Conservation (phyloP, 2,113 vertebrate genomes). For the Nipponia nippon region DNA sequence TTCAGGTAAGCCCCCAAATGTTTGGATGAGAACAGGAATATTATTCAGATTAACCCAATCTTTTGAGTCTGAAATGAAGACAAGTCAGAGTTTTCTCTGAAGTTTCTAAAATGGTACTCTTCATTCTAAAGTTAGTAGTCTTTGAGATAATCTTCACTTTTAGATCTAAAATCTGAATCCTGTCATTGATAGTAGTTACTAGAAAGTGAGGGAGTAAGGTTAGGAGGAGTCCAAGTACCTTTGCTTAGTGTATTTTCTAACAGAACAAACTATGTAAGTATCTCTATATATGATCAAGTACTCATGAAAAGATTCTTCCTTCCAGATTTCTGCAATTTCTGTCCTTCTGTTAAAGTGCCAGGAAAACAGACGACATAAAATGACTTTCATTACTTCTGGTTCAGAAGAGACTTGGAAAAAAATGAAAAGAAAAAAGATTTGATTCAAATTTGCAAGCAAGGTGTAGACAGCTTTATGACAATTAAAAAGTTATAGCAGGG, state of each 20-base stretch:
- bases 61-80: not conserved
- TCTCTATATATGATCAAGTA: not conserved
- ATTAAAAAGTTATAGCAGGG: not conserved
- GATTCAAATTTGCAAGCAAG: not conserved
- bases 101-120: not conserved
- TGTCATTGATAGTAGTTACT: not conserved
- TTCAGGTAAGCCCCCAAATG: not conserved
- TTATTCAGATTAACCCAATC: not conserved
- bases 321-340: constrained; percentile 10
- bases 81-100: not conserved
- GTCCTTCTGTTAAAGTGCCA: constrained; percentile 17
- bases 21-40: not conserved
- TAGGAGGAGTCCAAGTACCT: not conserved
- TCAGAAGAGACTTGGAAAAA: constrained; percentile 12
- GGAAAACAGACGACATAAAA: constrained; percentile 33
- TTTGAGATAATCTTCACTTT: not conserved
- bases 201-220: not conserved
- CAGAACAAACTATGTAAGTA: not conserved
- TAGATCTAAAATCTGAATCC: not conserved
- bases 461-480: not conserved
- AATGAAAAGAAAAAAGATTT: not conserved
- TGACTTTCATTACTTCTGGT: constrained; percentile 18
- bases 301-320: not conserved
- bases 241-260: not conserved
- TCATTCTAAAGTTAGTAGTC: not conserved